Conservation (phyloP, 2,797 vertebrate genomes). For the Rhodeus uyekii region DNA sequence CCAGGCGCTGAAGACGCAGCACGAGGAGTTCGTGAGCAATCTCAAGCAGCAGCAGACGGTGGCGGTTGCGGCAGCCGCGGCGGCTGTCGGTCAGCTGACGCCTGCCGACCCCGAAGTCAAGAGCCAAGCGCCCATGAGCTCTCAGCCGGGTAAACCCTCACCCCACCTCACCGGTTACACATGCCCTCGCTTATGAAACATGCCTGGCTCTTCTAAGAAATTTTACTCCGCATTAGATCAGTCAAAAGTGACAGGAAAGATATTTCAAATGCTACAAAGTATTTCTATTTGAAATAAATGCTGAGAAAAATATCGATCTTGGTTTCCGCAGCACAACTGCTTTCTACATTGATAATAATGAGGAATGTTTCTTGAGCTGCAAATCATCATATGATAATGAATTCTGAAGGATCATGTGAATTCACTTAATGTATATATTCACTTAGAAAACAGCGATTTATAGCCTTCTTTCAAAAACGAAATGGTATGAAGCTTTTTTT, state of each 20-base stretch:
- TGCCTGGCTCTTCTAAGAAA: neutral
- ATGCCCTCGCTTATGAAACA: neutral
- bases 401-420: neutral
- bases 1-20: constrained; percentile 90
- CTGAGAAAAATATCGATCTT: neutral
- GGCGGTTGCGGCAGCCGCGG: constrained; percentile 53
- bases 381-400: neutral
- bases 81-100: constrained; percentile 68
- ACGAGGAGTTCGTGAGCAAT: constrained; percentile 90
- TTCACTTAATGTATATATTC: too few species aligned
- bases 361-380: neutral
- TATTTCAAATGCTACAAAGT: neutral
- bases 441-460: too few species aligned
- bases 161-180: neutral
- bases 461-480: too few species aligned
- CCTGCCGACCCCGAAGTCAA: constrained; percentile 64
- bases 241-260: neutral
- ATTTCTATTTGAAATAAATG: neutral
- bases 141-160: constrained; percentile 75
- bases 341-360: neutral
- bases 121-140: constrained; percentile 60
- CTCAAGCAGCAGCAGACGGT: constrained; percentile 83
- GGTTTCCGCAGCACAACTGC: neutral
- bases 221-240: neutral
- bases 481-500: too few species aligned